phyloP scores from a whole-genome alignment of 2,888 invertebrate species.

The Drosophila villosipedis region DNA sequence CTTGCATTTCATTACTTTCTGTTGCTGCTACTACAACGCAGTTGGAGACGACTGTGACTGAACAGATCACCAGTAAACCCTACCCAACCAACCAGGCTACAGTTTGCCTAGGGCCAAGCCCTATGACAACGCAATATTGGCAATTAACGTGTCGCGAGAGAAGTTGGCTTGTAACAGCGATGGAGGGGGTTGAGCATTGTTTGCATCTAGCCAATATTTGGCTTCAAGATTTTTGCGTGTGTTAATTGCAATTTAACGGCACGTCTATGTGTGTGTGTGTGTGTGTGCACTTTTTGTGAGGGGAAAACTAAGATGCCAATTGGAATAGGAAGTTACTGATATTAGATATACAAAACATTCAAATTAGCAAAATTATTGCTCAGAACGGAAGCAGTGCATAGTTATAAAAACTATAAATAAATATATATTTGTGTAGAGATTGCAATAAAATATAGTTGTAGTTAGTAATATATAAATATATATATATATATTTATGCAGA shows the following conservation, averaged over 20 bases:
- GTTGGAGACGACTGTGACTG: slow-evolving; percentile 8
- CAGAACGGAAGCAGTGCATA: background rate
- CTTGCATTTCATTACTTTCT: background rate
- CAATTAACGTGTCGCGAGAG: background rate
- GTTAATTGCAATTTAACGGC: slow-evolving; percentile 39
- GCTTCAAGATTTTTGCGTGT: slow-evolving; percentile 10
- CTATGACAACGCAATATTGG: background rate
- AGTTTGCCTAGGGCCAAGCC: slow-evolving; percentile 1
- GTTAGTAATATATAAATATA: background rate
- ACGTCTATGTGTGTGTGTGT: slow-evolving; percentile 17
- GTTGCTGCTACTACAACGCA: slow-evolving; percentile 17
- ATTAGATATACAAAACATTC: background rate
- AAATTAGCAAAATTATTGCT: slow-evolving; percentile 13
- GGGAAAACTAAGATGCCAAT: slow-evolving; percentile 4
- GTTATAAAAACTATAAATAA: background rate
- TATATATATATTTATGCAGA: too few species aligned
- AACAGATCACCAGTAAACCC: background rate
- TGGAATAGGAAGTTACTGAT: slow-evolving; percentile 28
- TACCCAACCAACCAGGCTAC: background rate
- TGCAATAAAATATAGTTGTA: background rate
- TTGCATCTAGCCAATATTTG: slow-evolving; percentile 44
- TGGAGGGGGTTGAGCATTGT: slow-evolving; percentile 14
- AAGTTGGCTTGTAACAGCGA: background rate
- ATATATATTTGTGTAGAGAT: background rate
- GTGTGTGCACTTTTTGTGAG: background rate